Base-by-base conservation (phyloP, 2,888 invertebrate species). In the Drosophila meridionalis region DNA sequence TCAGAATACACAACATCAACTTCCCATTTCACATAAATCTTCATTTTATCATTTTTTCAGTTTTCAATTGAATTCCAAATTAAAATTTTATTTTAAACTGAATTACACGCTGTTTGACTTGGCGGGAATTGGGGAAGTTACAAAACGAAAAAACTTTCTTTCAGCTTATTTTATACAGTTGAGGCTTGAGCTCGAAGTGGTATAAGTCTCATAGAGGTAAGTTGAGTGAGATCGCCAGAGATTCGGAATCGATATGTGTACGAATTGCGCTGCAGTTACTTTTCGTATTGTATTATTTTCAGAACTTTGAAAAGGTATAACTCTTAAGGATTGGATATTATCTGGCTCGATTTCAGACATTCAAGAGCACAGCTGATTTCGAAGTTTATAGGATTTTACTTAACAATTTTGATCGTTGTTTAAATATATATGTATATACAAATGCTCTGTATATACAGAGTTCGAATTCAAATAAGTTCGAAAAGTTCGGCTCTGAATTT, bases 1-100 rank as follows among this genome's bases (percentile, higher is more conserved):
- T 32, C 57, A 65, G 74, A 43, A 65, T 42, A 38, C 11, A 3
- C n/a, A 52, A 69, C 63, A 56, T n/a, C 14, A 11, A 32, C 14
- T 34, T 50, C 7, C 2, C 5, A 32, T 14, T 11, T 0, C 14
- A 40, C 53, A 55, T 20, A 4, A 12, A 20, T 1, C 7, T 55
- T 4, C 11, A 20, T 53, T 32, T 14, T 62, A 32, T 32, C 14
- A 61, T 53, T 32, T 14, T 62, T 40, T 32, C 14, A 61, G 4
- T 28, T 55, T 40, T 20, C 0, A n/a, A 48, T 14, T 12, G 5
- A 32, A 32, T 5, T 50, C 4, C 14, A 48, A 20, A 52, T 52
- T 34, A 52, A 52, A 34, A 3, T 20, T 52, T 52, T 26, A 52
- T 2, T 52, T 52, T 36, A 20, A 36, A 52, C 7, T 6, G 12